A percentile compares a stretch with the other conserved stretches of the same genome.
Conservation (phyloP, 2,888 invertebrate species). For the Mimachlamys varia region DNA sequence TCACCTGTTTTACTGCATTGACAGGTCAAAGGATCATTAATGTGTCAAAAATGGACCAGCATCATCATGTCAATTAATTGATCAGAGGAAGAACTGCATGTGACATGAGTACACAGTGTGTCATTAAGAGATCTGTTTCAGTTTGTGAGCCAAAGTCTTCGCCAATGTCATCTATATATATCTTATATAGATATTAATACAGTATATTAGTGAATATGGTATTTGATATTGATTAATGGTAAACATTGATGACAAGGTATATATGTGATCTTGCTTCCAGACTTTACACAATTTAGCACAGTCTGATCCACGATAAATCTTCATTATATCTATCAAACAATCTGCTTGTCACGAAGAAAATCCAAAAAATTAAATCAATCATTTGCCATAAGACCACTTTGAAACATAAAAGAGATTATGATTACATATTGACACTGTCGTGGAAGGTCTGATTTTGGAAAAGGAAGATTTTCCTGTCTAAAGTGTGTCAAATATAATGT, state of each 20-base stretch:
- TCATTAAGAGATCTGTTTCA: too few species aligned
- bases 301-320: neutral
- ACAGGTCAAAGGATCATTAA: too few species aligned
- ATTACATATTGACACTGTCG: neutral
- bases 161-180: neutral
- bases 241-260: neutral
- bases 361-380: neutral
- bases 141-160: too few species aligned
- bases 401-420: neutral
- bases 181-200: neutral
- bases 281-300: neutral
- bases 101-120: too few species aligned
- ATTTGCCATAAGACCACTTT: neutral
- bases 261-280: neutral
- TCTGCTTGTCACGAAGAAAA: neutral
- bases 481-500: neutral
- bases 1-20: too few species aligned
- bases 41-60: too few species aligned
- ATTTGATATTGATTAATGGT: neutral
- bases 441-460: neutral
- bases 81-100: too few species aligned
- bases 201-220: neutral
- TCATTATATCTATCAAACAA: slow-evolving; percentile 7
- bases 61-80: too few species aligned
- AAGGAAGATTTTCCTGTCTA: neutral